Conservation (phyloP, 2,113 vertebrate species). For the Elaphurus davidianus region DNA sequence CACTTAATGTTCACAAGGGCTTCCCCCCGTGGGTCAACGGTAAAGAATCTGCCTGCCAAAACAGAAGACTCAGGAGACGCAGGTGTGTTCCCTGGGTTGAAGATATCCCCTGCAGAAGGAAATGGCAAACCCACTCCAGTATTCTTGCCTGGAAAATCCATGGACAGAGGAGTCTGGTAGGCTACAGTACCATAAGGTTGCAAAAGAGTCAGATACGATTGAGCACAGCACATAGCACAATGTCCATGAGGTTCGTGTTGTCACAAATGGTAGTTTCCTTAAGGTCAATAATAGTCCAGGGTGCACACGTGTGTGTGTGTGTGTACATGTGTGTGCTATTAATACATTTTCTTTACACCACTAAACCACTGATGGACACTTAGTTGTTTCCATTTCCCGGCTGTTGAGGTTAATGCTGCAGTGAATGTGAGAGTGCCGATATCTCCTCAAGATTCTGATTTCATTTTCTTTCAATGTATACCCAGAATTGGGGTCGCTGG, state of each 20-base stretch:
- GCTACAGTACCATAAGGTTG: not conserved
- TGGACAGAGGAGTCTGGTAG: not conserved
- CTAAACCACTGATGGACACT: not conserved
- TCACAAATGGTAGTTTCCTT: not conserved
- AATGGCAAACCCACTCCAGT: not conserved
- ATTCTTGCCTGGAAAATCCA: not conserved
- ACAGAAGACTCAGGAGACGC: not conserved
- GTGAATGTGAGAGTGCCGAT: not conserved
- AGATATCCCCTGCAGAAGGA: not conserved
- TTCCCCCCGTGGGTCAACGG: rapidly evolving
- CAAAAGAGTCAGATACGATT: not conserved
- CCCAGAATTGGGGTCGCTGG: not conserved
- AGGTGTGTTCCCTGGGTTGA: not conserved
- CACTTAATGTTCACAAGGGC: not conserved
- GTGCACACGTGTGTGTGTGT: not conserved
- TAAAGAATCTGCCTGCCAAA: not conserved
- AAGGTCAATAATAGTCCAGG: not conserved
- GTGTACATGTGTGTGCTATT: not conserved
- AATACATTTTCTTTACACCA: not conserved
- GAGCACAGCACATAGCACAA: not conserved
- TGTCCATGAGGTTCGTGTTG: not conserved
- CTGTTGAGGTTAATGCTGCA: not conserved
- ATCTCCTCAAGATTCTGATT: not conserved
- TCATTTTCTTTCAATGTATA: not conserved
- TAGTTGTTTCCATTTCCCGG: not conserved